Base-by-base conservation (phyloP, 2,888 invertebrate genomes). In the Ormia ochracea region DNA sequence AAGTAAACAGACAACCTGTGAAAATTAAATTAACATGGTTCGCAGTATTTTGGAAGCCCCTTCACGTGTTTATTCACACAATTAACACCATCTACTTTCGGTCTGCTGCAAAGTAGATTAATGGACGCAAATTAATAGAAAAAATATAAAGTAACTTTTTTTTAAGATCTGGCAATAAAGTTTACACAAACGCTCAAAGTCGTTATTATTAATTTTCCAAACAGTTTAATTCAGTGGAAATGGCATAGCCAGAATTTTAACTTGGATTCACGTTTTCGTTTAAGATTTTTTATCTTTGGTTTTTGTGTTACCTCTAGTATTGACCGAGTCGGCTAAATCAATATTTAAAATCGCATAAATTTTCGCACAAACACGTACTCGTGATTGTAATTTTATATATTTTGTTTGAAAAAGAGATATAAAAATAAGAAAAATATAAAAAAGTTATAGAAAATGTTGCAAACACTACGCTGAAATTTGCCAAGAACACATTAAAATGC, bases 261-360 rank as follows among this genome's bases (percentile, higher is more conserved):
- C 12, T 31, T 12, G 5, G 0, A 33, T 19, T 19, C 28, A 7
- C 12, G 9, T 28, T 54, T 19, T 19, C n/a, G 1, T 1, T n/a
- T 17, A 10, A 21, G 21, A 21, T 26, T 38, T n/a, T n/a, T n/a
- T 36, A 26, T 3, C 1, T 7, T 63, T 59, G 3, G 10, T 41
- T 54, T 73, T 88, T 87, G 84, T 83, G 84, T 84, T 84, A 84
- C 84, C 84, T 81, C 63, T 82, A 82, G 68, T 80, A 82, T 81
- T 83, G 84, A 83, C 83, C 84, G 82, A 83, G 84, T 85, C 84
- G 83, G 84, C 83, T 87, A 88, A 88, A 87, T 88, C 87, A 88
- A 88, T 88, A 88, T 87, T 88, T 88, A 88, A 88, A 88, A 88
- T 88, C 88, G 85, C 87, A 88, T 88, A 88, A 88, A 88, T 88